Base-by-base conservation (phyloP, 2,888 invertebrate species). In the Tupiocoris notatus region DNA sequence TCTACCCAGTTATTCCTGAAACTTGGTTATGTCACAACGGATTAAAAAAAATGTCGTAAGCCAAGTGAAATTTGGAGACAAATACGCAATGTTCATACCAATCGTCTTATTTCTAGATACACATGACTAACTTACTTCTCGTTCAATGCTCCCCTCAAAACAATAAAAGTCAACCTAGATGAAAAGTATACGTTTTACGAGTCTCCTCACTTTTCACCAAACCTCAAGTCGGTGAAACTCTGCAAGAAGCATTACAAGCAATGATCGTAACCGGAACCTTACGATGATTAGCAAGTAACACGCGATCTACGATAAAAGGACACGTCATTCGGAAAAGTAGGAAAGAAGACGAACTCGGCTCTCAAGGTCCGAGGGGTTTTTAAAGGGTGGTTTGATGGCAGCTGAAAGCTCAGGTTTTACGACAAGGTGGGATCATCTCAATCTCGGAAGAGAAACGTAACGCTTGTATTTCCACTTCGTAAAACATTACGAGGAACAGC, bases 321-420 rank as follows among this genome's bases (percentile, higher is more conserved):
- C 39, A 39, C 39, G 39, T 39, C 39, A 39, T 39, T 39, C 39
- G 39, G 39, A 3, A 12, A 39, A 39, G 39, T 12, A 39, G 39
- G 39, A 39, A 39, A 39, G 39, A 39, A 39, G 39, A 12, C 6
- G 39, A 3, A 7, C 3, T 39, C 39, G 39, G 6, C 39, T 39
- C 12, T 39, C 39, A 39, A 39, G 39, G 12, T 39, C 39, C 12
- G 39, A 39, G 39, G 39, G n/a, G 39, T 39, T 39, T 12, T 12
- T 7, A 3, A 3, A 12, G 39, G 12, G 39, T 7, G 39, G 39
- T 39, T 39, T 39, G 39, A 67, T 67, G 22, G 56, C 56, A 22
- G 67, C 56, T 56, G 67, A 57, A 67, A 67, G 22, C 67, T 56
- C 67, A 56, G 67, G 18, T 67, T 67, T 67, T 67, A 67, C 67